phyloP scores from a whole-genome alignment of 53 echinoderm and acorn worm species.

The Pentamera pediparva region DNA sequence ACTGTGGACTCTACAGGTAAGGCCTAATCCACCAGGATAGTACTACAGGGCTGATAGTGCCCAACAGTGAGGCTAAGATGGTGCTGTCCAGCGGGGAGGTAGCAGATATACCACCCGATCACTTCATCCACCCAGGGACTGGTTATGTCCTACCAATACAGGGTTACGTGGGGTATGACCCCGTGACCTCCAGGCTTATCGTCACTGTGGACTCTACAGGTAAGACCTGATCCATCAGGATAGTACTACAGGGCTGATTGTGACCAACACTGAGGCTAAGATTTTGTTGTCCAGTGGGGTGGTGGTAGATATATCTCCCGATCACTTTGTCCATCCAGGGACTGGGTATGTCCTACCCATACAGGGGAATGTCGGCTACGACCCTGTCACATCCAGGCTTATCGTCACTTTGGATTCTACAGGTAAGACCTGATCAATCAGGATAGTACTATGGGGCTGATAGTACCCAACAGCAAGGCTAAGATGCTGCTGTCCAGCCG shows the following conservation, averaged over 20 bases:
- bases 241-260: constrained; percentile 66
- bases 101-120: constrained; percentile 51
- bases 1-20: constrained; percentile 70
- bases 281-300: constrained; percentile 60
- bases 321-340: not conserved
- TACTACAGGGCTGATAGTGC: constrained; percentile 70
- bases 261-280: constrained; percentile 65
- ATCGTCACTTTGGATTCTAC: constrained; percentile 65
- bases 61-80: constrained; percentile 71
- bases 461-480: constrained; percentile 71
- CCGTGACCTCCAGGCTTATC: constrained; percentile 69
- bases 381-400: constrained; percentile 70
- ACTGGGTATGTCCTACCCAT: not conserved
- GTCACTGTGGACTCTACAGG: constrained; percentile 66
- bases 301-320: constrained; percentile 42
- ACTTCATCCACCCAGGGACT: constrained; percentile 82
- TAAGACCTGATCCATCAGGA: no score
- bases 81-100: constrained; percentile 53
- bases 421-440: constrained; percentile 74
- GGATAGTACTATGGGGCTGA: constrained; percentile 67
- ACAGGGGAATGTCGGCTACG: constrained; percentile 32
- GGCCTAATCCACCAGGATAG: constrained; percentile 69
- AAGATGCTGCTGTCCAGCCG: constrained; percentile 61
- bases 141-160: constrained; percentile 82
- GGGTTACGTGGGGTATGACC: constrained; percentile 90